Conservation (phyloP, 2,113 vertebrate species). For the Cisticola juncidis region DNA sequence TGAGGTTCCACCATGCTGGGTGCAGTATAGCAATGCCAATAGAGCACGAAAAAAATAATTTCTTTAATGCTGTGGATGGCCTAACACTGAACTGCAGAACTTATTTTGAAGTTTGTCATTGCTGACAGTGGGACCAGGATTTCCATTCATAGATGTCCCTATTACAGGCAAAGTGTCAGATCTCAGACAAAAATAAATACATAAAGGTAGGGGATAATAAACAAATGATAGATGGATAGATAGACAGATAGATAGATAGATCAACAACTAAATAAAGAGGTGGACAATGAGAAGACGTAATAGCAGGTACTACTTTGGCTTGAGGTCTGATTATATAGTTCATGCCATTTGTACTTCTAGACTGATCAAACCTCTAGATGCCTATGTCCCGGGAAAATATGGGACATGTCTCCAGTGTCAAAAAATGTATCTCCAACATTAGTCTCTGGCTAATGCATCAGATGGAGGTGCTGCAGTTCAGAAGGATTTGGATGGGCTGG, state of each 20-base stretch:
- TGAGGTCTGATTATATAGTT: background rate
- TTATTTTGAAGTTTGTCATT: background rate
- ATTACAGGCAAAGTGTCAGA: background rate
- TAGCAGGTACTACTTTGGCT: background rate
- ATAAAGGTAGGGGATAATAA: background rate
- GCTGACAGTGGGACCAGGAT: background rate
- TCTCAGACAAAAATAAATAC: background rate
- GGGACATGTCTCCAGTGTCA: background rate
- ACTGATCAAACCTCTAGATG: background rate
- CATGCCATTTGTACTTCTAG: background rate
- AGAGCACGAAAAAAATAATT: background rate
- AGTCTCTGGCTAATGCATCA: background rate
- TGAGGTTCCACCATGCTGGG: background rate
- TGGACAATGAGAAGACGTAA: background rate
- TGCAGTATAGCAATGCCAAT: background rate
- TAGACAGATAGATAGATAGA: background rate
- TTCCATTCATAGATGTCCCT: background rate
- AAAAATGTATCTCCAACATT: background rate
- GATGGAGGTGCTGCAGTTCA: background rate
- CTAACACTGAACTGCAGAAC: background rate
- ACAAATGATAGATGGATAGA: background rate
- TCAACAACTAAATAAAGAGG: background rate
- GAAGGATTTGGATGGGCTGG: background rate
- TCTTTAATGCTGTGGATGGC: fast-evolving
- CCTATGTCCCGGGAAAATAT: background rate